phyloP scores from a whole-genome alignment of 2,113 vertebrate genomes.

The Columbina picui region DNA sequence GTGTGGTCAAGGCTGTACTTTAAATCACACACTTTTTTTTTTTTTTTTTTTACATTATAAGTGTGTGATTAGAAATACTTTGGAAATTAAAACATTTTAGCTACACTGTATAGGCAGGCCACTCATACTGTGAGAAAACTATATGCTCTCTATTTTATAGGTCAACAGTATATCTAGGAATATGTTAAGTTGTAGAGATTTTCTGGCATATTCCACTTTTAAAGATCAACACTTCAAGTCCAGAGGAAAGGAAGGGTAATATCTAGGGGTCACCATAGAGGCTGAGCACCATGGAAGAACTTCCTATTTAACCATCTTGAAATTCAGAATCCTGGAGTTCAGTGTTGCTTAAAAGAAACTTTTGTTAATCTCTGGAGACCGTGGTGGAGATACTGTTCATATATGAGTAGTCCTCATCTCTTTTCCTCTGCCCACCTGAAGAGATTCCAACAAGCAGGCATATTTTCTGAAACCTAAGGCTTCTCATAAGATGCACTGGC shows the following conservation, averaged over 20 bases:
- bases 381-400: neutral
- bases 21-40: neutral
- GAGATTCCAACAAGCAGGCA: neutral
- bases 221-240: neutral
- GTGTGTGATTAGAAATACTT: neutral
- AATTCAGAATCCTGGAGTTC: neutral
- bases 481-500: neutral
- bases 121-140: neutral
- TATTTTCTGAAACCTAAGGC: neutral
- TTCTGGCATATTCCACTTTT: neutral
- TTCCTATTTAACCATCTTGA: neutral
- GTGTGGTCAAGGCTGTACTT: neutral
- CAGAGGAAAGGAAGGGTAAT: neutral
- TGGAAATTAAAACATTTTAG: neutral
- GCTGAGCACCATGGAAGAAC: neutral
- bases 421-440: neutral
- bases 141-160: neutral
- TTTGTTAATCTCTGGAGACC: neutral
- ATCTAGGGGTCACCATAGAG: neutral
- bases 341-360: neutral
- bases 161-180: neutral
- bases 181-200: neutral
- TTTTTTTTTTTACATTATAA: neutral
- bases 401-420: rapidly evolving
- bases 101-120: neutral